Percentiles rank a stretch among this genome's conserved stretches.
These are phyloP conservation scores for Artibeus lituratus DNA, from an alignment of 2,797 vertebrate genomes.

Conservation along the genomic window DNA sequence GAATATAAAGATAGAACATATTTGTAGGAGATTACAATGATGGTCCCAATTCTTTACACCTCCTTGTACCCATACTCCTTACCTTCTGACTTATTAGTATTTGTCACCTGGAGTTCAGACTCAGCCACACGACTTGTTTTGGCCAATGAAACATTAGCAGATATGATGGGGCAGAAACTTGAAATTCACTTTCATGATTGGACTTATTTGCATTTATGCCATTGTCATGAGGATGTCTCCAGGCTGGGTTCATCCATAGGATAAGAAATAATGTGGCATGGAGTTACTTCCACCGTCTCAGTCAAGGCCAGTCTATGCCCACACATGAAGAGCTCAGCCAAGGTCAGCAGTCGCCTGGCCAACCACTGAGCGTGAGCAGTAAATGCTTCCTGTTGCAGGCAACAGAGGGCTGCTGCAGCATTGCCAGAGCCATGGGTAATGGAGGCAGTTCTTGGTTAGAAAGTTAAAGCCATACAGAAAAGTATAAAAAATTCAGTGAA, in stretches of 20 bases:
- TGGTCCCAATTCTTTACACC: background rate
- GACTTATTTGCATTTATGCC: background rate
- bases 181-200: background rate
- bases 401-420: background rate
- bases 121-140: background rate
- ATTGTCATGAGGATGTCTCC: background rate
- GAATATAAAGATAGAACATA: background rate
- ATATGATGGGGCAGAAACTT: background rate
- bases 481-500: background rate
- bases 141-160: background rate
- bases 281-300: background rate
- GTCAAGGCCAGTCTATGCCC: background rate
- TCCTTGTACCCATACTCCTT: background rate
- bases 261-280: background rate
- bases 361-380: fast-evolving
- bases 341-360: background rate
- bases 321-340: background rate
- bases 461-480: background rate
- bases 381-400: too few relatives aligned
- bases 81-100: background rate
- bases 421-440: background rate
- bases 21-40: background rate
- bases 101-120: background rate
- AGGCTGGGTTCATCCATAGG: too few relatives aligned
- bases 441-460: background rate